phyloP scores from a whole-genome alignment of 2,797 vertebrate species.

The Manis javanica region DNA sequence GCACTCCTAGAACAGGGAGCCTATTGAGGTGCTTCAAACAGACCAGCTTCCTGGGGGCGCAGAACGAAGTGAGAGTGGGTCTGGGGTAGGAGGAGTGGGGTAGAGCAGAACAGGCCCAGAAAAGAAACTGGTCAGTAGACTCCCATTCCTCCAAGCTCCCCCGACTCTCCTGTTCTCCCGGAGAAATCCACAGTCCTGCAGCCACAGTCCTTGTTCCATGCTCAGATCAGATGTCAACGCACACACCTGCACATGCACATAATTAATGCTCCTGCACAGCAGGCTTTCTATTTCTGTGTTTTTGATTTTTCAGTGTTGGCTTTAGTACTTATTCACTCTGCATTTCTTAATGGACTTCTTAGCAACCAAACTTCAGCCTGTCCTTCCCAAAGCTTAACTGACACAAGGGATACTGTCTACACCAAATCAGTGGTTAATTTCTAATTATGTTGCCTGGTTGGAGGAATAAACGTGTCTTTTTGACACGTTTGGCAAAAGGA shows the following conservation, averaged over 20 bases:
- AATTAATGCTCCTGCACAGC: fast-evolving
- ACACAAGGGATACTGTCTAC: neutral
- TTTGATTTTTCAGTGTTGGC: neutral
- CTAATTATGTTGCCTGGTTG: neutral
- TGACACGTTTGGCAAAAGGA: neutral
- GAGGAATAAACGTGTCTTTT: neutral
- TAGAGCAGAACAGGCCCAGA: neutral
- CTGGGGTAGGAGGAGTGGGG: neutral
- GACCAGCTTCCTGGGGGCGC: neutral
- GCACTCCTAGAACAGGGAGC: neutral
- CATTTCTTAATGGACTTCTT: neutral
- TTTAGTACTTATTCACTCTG: neutral
- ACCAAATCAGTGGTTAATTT: neutral
- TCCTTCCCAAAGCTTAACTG: neutral
- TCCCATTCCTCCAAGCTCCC: too few relatives aligned
- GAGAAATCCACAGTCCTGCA: neutral
- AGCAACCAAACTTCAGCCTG: neutral
- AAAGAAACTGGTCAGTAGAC: neutral
- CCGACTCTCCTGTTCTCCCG: neutral
- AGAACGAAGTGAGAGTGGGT: neutral
- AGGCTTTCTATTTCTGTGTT: neutral
- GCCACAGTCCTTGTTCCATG: neutral
- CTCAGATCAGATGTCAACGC: neutral
- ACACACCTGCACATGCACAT: fast-evolving
- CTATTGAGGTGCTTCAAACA: neutral